A percentile compares a stretch with the other conserved stretches of the same genome.
phyloP scores from a whole-genome alignment of 2,888 invertebrate species.

The Cabera pusaria region DNA sequence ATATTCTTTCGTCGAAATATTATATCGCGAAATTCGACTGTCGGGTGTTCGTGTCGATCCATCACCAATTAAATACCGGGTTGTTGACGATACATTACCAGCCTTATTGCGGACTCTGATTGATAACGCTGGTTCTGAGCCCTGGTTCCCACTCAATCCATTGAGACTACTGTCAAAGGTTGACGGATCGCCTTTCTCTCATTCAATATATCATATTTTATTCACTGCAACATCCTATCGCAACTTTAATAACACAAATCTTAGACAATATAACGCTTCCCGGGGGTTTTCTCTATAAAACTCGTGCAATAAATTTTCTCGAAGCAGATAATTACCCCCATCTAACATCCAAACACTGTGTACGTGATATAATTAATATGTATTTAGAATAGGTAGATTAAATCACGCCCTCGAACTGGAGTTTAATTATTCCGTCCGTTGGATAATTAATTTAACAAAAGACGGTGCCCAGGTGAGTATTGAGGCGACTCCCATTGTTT shows the following conservation, averaged over 20 bases:
- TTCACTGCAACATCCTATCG: constrained; percentile 36
- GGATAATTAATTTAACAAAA: constrained; percentile 79
- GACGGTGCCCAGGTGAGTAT: constrained; percentile 62
- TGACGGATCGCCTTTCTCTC: constrained; percentile 58
- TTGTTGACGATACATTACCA: constrained; percentile 77
- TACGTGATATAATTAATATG: constrained; percentile 66
- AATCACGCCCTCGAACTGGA: constrained; percentile 64
- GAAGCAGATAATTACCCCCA: constrained; percentile 55
- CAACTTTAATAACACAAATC: constrained; percentile 39
- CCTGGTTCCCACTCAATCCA: constrained; percentile 50
- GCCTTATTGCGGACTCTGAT: constrained; percentile 70
- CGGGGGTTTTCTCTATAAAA: constrained; percentile 47
- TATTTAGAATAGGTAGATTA: constrained; percentile 54
- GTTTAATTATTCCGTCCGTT: constrained; percentile 73
- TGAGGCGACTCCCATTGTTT: constrained; percentile 64
- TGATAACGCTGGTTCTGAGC: constrained; percentile 66
- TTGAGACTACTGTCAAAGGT: constrained; percentile 56
- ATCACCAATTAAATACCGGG: constrained; percentile 79
- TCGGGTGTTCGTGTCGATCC: constrained; percentile 57
- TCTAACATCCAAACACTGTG: constrained; percentile 61
- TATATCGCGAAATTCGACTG: constrained; percentile 63
- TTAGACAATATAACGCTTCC: constrained; percentile 43
- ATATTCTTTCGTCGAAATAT: constrained; percentile 53
- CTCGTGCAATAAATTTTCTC: constrained; percentile 51
- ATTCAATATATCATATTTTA: constrained; percentile 42